A percentile compares a stretch with the other conserved stretches of the same genome.
phyloP scores from a whole-genome alignment of 2,797 vertebrate genomes.

The Mionectes olivaceus region DNA sequence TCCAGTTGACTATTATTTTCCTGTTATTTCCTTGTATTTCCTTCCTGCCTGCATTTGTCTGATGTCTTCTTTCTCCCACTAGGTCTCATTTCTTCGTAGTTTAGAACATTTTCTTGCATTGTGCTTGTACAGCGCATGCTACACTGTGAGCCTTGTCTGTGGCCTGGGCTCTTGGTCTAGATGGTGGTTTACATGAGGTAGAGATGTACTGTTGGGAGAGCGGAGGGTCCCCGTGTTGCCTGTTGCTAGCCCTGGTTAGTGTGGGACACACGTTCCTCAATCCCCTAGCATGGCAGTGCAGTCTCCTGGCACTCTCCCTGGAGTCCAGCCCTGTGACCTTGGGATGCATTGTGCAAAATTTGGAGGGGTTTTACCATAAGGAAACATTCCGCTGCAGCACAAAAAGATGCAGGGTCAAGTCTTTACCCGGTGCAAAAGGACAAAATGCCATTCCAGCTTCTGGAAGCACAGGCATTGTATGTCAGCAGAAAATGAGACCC shows the following conservation, averaged over 20 bases:
- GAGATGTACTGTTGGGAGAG: neutral
- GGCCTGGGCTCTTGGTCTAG: neutral
- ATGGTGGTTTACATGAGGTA: neutral
- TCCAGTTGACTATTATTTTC: constrained; percentile 13
- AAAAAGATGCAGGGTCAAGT: neutral
- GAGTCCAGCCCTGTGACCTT: neutral
- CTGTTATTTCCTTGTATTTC: neutral
- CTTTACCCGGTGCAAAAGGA: neutral
- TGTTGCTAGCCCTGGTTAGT: neutral
- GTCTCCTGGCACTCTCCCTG: neutral
- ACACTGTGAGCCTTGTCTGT: neutral
- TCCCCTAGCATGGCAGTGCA: accelerated
- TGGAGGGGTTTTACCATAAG: neutral
- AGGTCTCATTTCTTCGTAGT: neutral
- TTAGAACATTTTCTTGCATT: neutral
- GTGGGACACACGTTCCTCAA: accelerated
- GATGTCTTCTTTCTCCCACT: neutral
- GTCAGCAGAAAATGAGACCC: neutral
- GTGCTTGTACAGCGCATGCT: neutral
- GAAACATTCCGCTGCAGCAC: neutral
- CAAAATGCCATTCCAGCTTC: neutral
- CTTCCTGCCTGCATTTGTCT: neutral
- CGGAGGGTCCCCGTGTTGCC: neutral
- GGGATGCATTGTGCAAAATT: neutral
- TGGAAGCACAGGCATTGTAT: accelerated